Evolutionary conservation across 2,113 vertebrate species (phyloP).

Genomic region (Oncorhynchus mykiss): DNA sequence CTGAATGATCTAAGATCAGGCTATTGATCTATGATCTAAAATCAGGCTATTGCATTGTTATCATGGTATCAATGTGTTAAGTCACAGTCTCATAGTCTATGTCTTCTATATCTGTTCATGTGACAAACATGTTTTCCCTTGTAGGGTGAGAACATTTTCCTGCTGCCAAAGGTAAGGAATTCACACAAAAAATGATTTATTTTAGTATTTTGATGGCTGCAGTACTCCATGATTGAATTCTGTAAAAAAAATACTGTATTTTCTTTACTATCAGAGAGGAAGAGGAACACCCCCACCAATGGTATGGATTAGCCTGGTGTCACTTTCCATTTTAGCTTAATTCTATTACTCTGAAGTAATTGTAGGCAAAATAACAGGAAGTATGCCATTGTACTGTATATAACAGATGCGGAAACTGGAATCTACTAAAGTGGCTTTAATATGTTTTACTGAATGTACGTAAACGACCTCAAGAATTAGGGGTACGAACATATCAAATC

Average conservation of each 20-base stretch:
- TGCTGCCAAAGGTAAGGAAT: slow-evolving; percentile 43
- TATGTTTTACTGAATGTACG: slow-evolving; percentile 19
- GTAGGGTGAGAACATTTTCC: slow-evolving; percentile 59
- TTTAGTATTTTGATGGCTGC: background rate
- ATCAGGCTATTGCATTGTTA: background rate
- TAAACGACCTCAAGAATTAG: background rate
- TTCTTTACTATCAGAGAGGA: background rate
- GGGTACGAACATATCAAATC: background rate
- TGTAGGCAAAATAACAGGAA: background rate
- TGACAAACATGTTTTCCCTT: background rate
- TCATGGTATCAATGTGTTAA: background rate
- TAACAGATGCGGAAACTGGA: background rate
- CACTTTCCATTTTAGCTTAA: background rate
- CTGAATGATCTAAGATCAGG: background rate
- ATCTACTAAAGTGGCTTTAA: background rate
- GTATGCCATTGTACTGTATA: background rate
- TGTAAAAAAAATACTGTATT: background rate
- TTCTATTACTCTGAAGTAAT: background rate
- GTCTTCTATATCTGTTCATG: background rate
- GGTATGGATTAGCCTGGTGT: background rate
- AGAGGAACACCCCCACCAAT: slow-evolving; percentile 2
- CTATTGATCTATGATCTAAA: too few species aligned
- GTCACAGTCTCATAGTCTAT: background rate
- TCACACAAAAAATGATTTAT: background rate
- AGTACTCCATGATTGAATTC: too few species aligned